These are phyloP conservation scores for Drosophila formosana DNA, from an alignment of 2,888 invertebrate species.

Conservation along the genomic window DNA sequence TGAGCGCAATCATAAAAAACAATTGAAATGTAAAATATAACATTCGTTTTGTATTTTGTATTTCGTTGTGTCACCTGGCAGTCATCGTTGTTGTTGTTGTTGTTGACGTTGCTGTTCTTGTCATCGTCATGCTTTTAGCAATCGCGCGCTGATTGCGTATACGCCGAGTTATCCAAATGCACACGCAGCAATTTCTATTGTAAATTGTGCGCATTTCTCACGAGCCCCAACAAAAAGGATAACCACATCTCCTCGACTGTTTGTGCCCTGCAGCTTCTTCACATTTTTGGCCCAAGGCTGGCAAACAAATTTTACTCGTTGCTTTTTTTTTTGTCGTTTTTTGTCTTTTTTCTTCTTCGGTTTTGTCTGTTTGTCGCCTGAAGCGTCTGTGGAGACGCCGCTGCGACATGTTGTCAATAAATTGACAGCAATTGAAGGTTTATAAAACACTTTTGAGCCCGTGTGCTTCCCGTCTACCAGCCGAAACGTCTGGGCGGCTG, in stretches of 20 bases:
- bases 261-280: conserved; percentile 38
- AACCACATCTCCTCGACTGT: conserved; percentile 21
- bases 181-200: conserved; percentile 74
- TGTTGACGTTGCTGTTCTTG: conserved; percentile 41
- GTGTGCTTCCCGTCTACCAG: conserved; percentile 27
- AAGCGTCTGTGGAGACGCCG: conserved; percentile 55
- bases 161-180: conserved; percentile 76
- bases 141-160: conserved; percentile 74
- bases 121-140: conserved; percentile 68
- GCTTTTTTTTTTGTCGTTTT: conserved; percentile 48
- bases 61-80: conserved; percentile 60
- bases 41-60: conserved; percentile 56
- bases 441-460: conserved; percentile 74
- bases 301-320: conserved; percentile 68
- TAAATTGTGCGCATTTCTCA: conserved; percentile 76
- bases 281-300: conserved; percentile 62
- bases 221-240: conserved; percentile 45
- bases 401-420: conserved; percentile 79
- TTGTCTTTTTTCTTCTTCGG: conserved; percentile 16
- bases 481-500: conserved; percentile 9
- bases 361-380: conserved; percentile 53
- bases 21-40: conserved; percentile 81
- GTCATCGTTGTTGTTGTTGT: conserved; percentile 11
- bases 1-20: conserved; percentile 79
- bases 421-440: conserved; percentile 81